These are phyloP conservation scores for Netelia virgata DNA, from an alignment of 2,888 invertebrate species.

Conservation along the genomic window DNA sequence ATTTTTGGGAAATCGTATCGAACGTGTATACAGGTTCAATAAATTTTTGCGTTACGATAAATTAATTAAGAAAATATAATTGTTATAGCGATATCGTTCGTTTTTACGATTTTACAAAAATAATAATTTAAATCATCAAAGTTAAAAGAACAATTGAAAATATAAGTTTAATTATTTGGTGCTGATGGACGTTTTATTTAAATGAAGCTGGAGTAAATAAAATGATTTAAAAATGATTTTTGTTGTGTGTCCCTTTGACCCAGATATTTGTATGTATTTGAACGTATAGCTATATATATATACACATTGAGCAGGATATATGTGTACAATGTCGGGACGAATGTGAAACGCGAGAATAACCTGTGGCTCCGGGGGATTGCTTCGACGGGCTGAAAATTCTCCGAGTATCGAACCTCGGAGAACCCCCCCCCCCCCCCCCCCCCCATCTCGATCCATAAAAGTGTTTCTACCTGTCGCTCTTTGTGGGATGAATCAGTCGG, in stretches of 20 bases:
- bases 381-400: constrained; percentile 34
- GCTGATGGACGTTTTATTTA: no score
- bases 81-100: no score
- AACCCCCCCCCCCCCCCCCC: neutral
- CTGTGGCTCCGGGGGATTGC: constrained; percentile 47
- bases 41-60: neutral
- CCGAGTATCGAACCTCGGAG: constrained; percentile 32
- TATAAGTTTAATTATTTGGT: no score
- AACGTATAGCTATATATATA: neutral
- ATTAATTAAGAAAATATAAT: no score
- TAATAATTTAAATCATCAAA: no score
- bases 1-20: neutral
- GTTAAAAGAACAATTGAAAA: no score
- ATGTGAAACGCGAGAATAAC: constrained; percentile 44
- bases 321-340: constrained; percentile 13
- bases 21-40: neutral
- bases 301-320: neutral
- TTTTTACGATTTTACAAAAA: no score
- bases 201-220: neutral
- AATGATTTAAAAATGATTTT: neutral
- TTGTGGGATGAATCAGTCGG: constrained; percentile 75
- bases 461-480: constrained; percentile 83
- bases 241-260: constrained; percentile 18
- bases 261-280: constrained; percentile 11
- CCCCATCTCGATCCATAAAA: constrained; percentile 58